Conservation (phyloP, 2,888 invertebrate genomes). For the Pristionchus entomophagus region DNA sequence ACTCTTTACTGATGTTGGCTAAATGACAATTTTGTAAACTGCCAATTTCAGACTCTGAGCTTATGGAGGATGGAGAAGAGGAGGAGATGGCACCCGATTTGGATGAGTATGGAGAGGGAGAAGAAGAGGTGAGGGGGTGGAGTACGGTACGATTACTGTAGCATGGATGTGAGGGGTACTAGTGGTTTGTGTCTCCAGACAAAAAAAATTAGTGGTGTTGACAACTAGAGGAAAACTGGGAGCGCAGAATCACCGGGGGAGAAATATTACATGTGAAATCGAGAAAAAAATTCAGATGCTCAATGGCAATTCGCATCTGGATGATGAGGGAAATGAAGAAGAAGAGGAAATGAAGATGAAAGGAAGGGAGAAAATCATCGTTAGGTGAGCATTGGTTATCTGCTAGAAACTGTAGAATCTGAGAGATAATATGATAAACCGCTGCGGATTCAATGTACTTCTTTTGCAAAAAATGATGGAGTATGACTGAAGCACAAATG, state of each 20-base stretch:
- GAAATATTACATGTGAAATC: background rate
- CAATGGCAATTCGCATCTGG: background rate
- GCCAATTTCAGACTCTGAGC: background rate
- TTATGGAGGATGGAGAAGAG: background rate
- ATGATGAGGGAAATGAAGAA: background rate
- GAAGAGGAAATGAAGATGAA: background rate
- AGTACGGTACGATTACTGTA: background rate
- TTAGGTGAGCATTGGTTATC: background rate
- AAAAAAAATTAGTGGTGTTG: no score
- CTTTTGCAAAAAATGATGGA: no score
- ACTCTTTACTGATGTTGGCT: no score
- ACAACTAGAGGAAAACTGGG: background rate
- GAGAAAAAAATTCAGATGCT: no score
- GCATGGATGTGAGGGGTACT: background rate
- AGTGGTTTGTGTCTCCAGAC: background rate
- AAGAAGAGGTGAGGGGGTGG: conserved; percentile 3
- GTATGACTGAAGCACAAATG: no score
- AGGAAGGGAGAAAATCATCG: conserved; percentile 7
- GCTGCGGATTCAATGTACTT: no score
- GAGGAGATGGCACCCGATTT: conserved; percentile 1
- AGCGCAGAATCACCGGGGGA: background rate
- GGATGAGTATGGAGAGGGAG: conserved; percentile 1
- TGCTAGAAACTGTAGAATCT: no score
- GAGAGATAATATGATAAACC: no score
- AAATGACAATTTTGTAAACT: no score